Percentiles rank a stretch among this genome's conserved stretches.
phyloP scores from a whole-genome alignment of 2,797 vertebrate genomes.

The Pangasius macronema region DNA sequence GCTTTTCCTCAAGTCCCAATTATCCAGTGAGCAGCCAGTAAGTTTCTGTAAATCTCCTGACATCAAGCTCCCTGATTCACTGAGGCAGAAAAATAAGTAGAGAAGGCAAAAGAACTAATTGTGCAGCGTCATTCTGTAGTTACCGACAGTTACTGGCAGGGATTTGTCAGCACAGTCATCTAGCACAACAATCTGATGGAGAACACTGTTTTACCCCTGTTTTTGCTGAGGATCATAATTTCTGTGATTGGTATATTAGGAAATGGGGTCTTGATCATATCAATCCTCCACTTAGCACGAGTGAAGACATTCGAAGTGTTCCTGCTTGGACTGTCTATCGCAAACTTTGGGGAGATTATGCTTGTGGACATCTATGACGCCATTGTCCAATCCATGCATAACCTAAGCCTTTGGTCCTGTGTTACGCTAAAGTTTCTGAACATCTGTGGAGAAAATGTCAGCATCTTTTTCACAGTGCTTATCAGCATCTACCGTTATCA shows the following conservation, averaged over 20 bases:
- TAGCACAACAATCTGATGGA: conserved; percentile 55
- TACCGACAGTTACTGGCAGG: background rate
- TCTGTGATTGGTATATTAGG: conserved; percentile 68
- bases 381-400: rapidly evolving
- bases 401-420: conserved; percentile 53
- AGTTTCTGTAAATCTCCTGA: conserved; percentile 51
- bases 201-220: conserved; percentile 31
- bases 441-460: conserved; percentile 63
- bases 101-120: conserved; percentile 25
- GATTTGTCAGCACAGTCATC: conserved; percentile 9
- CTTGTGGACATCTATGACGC: conserved; percentile 67
- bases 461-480: conserved; percentile 75
- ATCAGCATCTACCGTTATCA: conserved; percentile 76
- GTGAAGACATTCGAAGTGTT: conserved; percentile 76
- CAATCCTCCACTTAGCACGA: conserved; percentile 52
- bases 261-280: conserved; percentile 67
- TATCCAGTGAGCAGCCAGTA: conserved; percentile 65
- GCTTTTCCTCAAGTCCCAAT: conserved; percentile 63
- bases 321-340: conserved; percentile 67
- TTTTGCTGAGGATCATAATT: conserved; percentile 61
- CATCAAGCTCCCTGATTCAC: conserved; percentile 57
- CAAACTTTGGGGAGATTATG: conserved; percentile 72
- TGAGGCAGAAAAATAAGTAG: conserved; percentile 53
- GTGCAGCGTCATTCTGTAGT: background rate
- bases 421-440: conserved; percentile 66